These are phyloP conservation scores for Melanostoma scalare DNA, from an alignment of 2,888 invertebrate species.

Conservation along the genomic window DNA sequence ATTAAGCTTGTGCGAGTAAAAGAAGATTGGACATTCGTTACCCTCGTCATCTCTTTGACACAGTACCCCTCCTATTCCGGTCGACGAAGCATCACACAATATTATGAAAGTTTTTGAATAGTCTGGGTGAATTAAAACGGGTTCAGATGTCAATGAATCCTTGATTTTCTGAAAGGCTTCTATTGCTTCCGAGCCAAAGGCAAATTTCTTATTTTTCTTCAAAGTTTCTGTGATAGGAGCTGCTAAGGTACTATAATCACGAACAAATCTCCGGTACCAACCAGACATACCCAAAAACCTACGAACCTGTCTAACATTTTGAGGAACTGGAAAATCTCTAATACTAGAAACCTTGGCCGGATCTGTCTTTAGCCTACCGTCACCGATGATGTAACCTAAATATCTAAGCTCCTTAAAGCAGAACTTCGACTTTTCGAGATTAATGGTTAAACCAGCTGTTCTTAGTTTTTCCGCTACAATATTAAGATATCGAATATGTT, in stretches of 20 bases:
- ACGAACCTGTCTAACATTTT: conserved; percentile 57
- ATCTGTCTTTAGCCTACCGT: conserved; percentile 20
- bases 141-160: neutral
- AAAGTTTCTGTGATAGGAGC: conserved; percentile 33
- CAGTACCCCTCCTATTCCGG: conserved; percentile 28
- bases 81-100: conserved; percentile 19
- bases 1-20: conserved; percentile 34
- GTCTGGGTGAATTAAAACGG: conserved; percentile 17
- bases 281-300: conserved; percentile 70
- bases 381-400: conserved; percentile 45
- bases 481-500: conserved; percentile 23
- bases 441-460: conserved; percentile 44
- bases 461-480: conserved; percentile 24
- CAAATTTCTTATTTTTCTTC: neutral
- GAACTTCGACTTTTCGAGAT: conserved; percentile 44
- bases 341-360: conserved; percentile 24
- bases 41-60: conserved; percentile 39
- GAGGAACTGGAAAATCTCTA: conserved; percentile 1
- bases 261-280: conserved; percentile 69
- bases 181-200: neutral
- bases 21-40: conserved; percentile 22
- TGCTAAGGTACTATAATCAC: conserved; percentile 46
- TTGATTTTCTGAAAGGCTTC: conserved; percentile 6
- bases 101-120: conserved; percentile 29
- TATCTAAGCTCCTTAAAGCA: conserved; percentile 38